Evolutionary conservation across 2,113 vertebrate species (phyloP).

Genomic region (Rhombomys opimus): DNA sequence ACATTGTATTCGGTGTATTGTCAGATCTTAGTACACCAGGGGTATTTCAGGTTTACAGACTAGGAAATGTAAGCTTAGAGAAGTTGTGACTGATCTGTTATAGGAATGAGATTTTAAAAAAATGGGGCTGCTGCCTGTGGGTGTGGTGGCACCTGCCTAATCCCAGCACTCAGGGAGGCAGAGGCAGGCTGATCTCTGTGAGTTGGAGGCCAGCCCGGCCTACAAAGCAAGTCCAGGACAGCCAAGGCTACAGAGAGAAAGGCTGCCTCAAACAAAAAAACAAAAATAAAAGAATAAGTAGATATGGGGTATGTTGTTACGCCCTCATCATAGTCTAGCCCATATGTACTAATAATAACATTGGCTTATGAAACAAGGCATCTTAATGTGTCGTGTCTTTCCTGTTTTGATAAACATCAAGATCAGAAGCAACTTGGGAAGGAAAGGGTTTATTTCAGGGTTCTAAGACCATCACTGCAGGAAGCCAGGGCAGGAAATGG

Average conservation of each 20-base stretch:
- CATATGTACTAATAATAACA: slow-evolving; percentile 1
- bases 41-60: slow-evolving; percentile 1
- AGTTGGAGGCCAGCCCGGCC: too few species aligned
- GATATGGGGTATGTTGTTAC: not conserved
- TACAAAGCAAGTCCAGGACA: too few species aligned
- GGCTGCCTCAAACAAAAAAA: too few species aligned
- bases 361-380: not conserved
- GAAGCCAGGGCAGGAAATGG: not conserved
- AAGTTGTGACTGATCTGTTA: not conserved
- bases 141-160: too few species aligned
- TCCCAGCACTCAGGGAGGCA: too few species aligned
- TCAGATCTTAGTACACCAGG: not conserved
- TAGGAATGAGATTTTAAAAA: not conserved
- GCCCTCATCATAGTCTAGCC: not conserved
- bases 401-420: not conserved
- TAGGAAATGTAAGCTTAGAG: slow-evolving; percentile 20
- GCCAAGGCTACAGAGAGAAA: too few species aligned
- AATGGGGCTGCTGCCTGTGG: too few species aligned
- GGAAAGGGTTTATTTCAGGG: not conserved
- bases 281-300: too few species aligned
- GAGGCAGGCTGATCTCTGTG: too few species aligned
- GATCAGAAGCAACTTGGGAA: not conserved
- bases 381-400: slow-evolving; percentile 6
- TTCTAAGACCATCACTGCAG: not conserved
- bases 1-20: not conserved